Conservation (phyloP, 2,113 vertebrate genomes). For the Gorilla gorilla region DNA sequence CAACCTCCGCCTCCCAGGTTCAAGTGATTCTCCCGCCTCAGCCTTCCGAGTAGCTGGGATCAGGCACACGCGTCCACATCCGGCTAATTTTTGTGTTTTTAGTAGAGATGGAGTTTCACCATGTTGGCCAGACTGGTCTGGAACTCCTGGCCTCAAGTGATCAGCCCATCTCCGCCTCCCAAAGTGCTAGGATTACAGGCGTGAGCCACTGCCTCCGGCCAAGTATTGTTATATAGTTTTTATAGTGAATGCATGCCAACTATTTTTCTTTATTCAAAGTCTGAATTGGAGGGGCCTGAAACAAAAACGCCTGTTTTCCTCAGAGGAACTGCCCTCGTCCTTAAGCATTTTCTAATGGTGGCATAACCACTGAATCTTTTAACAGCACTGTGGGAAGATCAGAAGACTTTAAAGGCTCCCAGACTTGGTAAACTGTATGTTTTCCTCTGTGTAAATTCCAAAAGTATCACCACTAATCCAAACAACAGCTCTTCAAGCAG, state of each 20-base stretch:
- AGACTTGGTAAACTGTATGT: constrained; percentile 58
- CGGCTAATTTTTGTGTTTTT: too few species aligned
- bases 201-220: too few species aligned
- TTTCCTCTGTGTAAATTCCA: constrained; percentile 79
- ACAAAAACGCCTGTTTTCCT: constrained; percentile 26
- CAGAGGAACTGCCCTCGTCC: not conserved
- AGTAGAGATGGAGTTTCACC: too few species aligned
- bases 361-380: not conserved
- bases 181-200: too few species aligned
- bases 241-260: not conserved
- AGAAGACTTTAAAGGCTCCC: constrained; percentile 29
- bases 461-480: constrained; percentile 67
- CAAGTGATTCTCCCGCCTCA: too few species aligned
- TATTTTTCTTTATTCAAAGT: not conserved
- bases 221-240: not conserved
- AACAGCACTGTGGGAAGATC: not conserved
- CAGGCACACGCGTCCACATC: too few species aligned
- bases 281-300: not conserved
- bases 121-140: too few species aligned
- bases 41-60: too few species aligned
- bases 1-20: too few species aligned
- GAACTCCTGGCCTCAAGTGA: too few species aligned
- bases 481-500: constrained; percentile 52
- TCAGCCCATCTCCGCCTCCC: too few species aligned
- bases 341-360: constrained; percentile 4